Conservation (phyloP, 2,113 vertebrate species). For the Haplotaxodon microlepis region DNA sequence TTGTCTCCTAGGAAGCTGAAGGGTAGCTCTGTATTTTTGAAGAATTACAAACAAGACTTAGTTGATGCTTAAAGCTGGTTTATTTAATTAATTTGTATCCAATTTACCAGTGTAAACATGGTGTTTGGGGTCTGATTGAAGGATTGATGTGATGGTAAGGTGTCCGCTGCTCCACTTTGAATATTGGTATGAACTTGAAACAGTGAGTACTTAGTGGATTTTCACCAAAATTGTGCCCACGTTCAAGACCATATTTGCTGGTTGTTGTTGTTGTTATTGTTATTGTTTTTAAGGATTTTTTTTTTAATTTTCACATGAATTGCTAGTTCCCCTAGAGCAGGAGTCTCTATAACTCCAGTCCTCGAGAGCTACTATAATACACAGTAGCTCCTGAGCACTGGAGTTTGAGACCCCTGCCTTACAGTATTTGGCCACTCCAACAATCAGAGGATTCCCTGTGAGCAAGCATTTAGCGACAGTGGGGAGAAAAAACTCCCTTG, state of each 20-base stretch:
- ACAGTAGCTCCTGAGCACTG: not conserved
- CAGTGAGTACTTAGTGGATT: accelerated
- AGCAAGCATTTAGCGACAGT: accelerated
- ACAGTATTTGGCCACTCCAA: not conserved
- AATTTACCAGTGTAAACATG: no score
- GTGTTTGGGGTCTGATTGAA: no score
- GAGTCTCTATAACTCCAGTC: not conserved
- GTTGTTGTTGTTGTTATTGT: not conserved
- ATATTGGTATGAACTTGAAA: not conserved
- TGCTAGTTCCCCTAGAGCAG: not conserved
- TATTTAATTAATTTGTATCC: no score
- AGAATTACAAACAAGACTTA: no score
- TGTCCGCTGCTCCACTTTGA: no score
- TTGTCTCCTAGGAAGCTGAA: not conserved
- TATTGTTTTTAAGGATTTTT: not conserved
- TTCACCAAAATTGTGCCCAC: not conserved
- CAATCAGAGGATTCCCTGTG: not conserved
- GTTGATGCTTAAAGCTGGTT: no score
- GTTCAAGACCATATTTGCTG: not conserved
- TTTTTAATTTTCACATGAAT: not conserved
- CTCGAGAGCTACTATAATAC: accelerated
- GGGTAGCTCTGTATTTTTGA: not conserved
- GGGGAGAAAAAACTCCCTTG: not conserved
- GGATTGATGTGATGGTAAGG: no score
- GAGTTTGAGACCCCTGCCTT: not conserved